Evolutionary conservation across 2,888 invertebrate genomes (phyloP), one percentile per base, ranked within the genome.

Genomic region (Drosophila cognata): DNA sequence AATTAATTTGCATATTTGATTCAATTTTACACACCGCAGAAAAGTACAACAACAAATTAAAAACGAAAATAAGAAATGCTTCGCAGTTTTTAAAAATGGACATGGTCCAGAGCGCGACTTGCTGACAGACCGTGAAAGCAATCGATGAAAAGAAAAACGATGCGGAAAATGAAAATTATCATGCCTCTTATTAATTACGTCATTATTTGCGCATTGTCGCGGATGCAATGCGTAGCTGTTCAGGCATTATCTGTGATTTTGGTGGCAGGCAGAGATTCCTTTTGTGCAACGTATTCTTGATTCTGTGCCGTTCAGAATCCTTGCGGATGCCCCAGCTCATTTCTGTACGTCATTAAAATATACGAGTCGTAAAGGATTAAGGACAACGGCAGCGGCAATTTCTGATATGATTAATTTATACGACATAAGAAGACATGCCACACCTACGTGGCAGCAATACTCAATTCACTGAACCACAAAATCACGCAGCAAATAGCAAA

Each of bases 121-220:
- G 74, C 69, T 64, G 84, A 71, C 79, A 74, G 84, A 62, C 66
- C 79, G 88, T 79, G 74, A 79, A 88, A 79, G 72, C 68, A 59
- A 74, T 79, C 77, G 65, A 87, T 77, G 68, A 78, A 78, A 74
- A 70, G 73, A 62, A 28, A 21, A 36, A 33, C 38, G 50, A 31
- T 8, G 16, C 36, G 1, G 8, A 48, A 51, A 48, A 21, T n/a
- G 29, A 35, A 71, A 71, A 79, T 79, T 62, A 80, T 77, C 68
- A 71, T 73, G 61, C 76, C 72, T 67, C 64, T 77, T 79, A 88
- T 88, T 88, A 85, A 89, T 88, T 79, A 83, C 80, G 86, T 79
- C 80, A 80, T 88, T 89, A 88, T 85, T 88, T 80, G 78, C 77
- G 76, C 77, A 88, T 82, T 82, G 89, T 83, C 83, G 73, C 55